Evolutionary conservation across 2,113 vertebrate species (phyloP).

Genomic region (Phodopus roborovskii): DNA sequence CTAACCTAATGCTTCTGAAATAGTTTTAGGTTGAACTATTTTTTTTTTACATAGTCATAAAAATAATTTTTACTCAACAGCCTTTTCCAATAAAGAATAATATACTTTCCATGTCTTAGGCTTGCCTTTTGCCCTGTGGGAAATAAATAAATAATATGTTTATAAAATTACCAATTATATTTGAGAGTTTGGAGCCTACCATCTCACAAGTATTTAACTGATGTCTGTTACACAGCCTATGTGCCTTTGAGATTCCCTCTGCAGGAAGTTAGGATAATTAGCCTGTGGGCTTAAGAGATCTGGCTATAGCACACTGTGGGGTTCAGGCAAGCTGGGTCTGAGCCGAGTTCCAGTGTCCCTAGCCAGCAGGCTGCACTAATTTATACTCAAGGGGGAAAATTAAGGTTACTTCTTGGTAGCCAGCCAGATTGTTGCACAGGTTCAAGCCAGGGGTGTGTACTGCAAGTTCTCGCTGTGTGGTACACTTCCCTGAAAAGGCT

Average conservation of each 20-base stretch:
- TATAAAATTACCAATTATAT: constrained; percentile 25
- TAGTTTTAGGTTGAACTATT: constrained; percentile 14
- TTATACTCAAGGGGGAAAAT: constrained; percentile 78
- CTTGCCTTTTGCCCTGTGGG: neutral
- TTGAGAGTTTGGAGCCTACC: neutral
- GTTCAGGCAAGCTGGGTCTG: neutral
- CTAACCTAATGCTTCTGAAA: constrained; percentile 34
- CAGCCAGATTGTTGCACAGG: constrained; percentile 44
- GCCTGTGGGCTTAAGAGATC: constrained; percentile 49
- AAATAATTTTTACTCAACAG: constrained; percentile 41
- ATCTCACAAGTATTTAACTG: constrained; percentile 34
- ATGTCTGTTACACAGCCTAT: neutral
- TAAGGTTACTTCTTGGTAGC: constrained; percentile 61
- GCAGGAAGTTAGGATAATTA: constrained; percentile 67
- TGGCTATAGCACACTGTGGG: neutral
- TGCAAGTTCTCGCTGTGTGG: neutral
- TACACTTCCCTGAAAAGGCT: neutral
- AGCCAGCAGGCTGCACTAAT: constrained; percentile 65
- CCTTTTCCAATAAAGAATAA: constrained; percentile 32
- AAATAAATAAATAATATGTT: constrained; percentile 37
- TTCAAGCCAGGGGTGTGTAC: constrained; percentile 2
- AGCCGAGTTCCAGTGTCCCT: constrained; percentile 25
- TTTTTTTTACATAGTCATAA: constrained; percentile 46
- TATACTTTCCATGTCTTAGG: constrained; percentile 5
- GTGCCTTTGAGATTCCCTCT: constrained; percentile 8